Percentiles rank a stretch among this genome's conserved stretches.
Conservation (phyloP, 2,113 vertebrate species). For the Eptesicus fuscus region DNA sequence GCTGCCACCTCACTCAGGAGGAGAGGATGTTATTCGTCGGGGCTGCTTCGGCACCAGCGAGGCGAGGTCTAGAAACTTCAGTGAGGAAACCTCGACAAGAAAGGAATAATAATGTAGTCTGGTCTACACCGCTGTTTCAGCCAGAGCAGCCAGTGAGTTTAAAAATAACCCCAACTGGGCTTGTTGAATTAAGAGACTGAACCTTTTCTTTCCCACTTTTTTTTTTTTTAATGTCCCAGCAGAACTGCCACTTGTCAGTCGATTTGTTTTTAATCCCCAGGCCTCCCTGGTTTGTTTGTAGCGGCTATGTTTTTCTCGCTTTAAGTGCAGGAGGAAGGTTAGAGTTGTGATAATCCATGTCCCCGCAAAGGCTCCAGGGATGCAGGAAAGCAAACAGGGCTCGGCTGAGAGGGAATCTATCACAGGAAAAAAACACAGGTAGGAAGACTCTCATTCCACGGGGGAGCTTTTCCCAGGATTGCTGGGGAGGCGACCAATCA, state of each 20-base stretch:
- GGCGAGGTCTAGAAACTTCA: not conserved
- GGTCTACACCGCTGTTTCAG: not conserved
- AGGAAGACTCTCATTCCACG: not conserved
- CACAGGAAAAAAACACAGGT: not conserved
- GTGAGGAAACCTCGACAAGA: conserved; percentile 20
- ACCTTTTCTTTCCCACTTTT: not conserved
- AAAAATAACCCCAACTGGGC: not conserved
- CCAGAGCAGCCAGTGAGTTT: not conserved
- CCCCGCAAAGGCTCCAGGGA: not conserved
- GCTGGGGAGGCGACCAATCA: not conserved
- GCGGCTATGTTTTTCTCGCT: not conserved
- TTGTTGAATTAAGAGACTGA: conserved; percentile 30
- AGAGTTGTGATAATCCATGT: conserved; percentile 38
- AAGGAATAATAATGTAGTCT: not conserved
- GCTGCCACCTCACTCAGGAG: conserved; percentile 14
- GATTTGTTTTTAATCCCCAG: conserved; percentile 60
- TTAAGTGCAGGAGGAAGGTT: not conserved
- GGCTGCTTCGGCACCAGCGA: not conserved
- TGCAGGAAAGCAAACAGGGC: not conserved
- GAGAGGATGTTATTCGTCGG: not conserved
- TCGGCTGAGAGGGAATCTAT: not conserved
- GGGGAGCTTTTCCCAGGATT: not conserved
- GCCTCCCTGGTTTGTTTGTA: conserved; percentile 38
- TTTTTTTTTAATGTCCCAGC: not conserved
- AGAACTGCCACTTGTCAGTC: conserved; percentile 45